Conservation (phyloP, 2,797 vertebrate species). For the Hydrocynus forskahlii region DNA sequence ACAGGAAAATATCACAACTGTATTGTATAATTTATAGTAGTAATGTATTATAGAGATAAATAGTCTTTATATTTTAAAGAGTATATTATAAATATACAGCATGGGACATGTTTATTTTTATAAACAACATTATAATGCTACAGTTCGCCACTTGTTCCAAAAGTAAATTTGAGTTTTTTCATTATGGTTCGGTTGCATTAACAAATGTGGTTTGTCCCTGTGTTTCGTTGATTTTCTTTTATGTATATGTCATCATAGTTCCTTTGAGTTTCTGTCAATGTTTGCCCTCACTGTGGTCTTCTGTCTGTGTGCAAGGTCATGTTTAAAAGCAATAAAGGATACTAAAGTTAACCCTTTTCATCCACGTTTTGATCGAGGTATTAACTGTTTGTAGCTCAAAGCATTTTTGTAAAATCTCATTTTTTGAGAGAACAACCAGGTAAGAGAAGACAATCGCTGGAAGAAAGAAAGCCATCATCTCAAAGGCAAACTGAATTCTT, state of each 20-base stretch:
- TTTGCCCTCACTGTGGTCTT: slow-evolving; percentile 79
- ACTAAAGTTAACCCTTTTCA: slow-evolving; percentile 68
- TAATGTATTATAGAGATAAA: slow-evolving; percentile 80
- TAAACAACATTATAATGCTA: slow-evolving; percentile 71
- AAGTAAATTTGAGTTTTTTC: slow-evolving; percentile 62
- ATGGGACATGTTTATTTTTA: slow-evolving; percentile 86
- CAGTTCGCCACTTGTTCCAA: slow-evolving; percentile 65
- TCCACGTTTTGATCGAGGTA: slow-evolving; percentile 33
- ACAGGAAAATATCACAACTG: slow-evolving; percentile 66
- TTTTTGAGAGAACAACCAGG: not conserved
- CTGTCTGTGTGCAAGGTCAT: slow-evolving; percentile 82
- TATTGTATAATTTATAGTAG: slow-evolving; percentile 79
- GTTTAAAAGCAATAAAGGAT: slow-evolving; percentile 86
- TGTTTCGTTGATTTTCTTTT: slow-evolving; percentile 59
- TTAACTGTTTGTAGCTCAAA: not conserved
- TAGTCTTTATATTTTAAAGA: slow-evolving; percentile 83
- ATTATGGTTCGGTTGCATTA: slow-evolving; percentile 71
- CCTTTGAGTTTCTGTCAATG: slow-evolving; percentile 76
- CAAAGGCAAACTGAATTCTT: not conserved
- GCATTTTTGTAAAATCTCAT: not conserved
- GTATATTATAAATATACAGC: slow-evolving; percentile 77
- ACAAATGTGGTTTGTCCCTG: slow-evolving; percentile 62
- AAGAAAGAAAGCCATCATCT: not conserved
- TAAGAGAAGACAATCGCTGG: not conserved
- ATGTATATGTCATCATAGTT: slow-evolving; percentile 56